Base-by-base conservation (phyloP, 2,797 vertebrate species). In the Chlorospingus semifuscus region DNA sequence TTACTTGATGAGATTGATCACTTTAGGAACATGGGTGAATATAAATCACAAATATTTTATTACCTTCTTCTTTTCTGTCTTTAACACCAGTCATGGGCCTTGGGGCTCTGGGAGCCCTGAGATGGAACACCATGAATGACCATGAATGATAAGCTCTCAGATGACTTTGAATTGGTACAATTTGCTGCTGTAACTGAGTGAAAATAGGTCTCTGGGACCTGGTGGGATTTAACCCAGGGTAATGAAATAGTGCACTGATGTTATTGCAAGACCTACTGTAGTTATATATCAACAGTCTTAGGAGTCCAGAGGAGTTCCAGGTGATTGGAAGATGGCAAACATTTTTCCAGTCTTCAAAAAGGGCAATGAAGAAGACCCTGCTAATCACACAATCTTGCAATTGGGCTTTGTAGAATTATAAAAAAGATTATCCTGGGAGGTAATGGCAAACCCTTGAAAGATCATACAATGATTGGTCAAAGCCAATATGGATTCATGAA, bases 121-220 rank as follows among this genome's bases (percentile, higher is more conserved):
- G 2, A 13, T 56, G 46, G 29, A 39, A 47, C 37, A 39, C 17
- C 5, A 32, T 15, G 6, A 37, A 2, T 69, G 30, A 9, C 22
- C 36, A 8, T 13, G 21, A 52, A 2, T 27, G 7, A 32, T 15
- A 37, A 78, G 8, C 16, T 85, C 66, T 11, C 30, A 34, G 14
- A 1, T n/a, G 16, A n/a, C 12, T 76, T 56, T 30, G 16, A 74
- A 47, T 8, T 9, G 41, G 12, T 74, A 17, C 8, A 41, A 26
- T 27, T 83, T 81, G 10, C 15, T 64, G 15, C 39, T 59, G 11
- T 34, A 72, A 36, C n/a, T 42, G 27, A 47, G 26, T 56, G 14
- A 3, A 66, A 4, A 0, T 13, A 76, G 29, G 2, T 60, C 19
- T 66, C 7, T 29, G 5, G 7, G 8, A 32, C 2, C 12, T 8